These are phyloP conservation scores for Manis javanica DNA, from an alignment of 2,797 vertebrate species.

Conservation along the genomic window DNA sequence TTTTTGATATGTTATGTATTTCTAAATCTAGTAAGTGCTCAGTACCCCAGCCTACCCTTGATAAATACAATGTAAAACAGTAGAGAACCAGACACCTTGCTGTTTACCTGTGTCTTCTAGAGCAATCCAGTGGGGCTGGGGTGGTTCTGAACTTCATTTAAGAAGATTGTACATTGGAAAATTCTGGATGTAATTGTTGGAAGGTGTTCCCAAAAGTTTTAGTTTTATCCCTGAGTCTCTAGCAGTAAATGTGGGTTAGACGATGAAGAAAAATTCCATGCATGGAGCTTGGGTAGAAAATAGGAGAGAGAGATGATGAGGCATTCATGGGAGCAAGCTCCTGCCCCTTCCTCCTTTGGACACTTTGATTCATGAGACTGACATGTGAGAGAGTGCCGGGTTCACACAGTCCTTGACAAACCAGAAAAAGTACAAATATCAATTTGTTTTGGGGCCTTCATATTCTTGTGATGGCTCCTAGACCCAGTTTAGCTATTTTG, in stretches of 20 bases:
- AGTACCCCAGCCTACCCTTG: rapidly evolving
- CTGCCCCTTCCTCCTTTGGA: neutral
- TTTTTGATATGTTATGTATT: neutral
- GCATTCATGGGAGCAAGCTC: neutral
- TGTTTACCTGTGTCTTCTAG: neutral
- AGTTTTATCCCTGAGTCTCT: neutral
- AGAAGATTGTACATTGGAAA: neutral
- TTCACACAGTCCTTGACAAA: neutral
- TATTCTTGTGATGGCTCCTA: neutral
- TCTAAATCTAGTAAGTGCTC: neutral
- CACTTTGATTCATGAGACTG: neutral
- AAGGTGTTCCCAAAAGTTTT: neutral
- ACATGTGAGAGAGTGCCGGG: rapidly evolving
- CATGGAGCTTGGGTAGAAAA: neutral
- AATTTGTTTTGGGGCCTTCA: neutral
- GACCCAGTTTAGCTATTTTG: neutral
- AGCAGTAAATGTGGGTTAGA: neutral
- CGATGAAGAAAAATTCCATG: neutral
- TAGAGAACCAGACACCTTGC: neutral
- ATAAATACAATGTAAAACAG: neutral
- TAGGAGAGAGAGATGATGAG: neutral
- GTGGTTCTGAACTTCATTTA: neutral
- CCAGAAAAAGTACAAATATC: neutral
- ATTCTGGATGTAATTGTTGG: neutral
- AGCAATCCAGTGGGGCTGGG: neutral